phyloP scores from a whole-genome alignment of 92 coral and sea anemone species.

The Parazoanthus swiftii region DNA sequence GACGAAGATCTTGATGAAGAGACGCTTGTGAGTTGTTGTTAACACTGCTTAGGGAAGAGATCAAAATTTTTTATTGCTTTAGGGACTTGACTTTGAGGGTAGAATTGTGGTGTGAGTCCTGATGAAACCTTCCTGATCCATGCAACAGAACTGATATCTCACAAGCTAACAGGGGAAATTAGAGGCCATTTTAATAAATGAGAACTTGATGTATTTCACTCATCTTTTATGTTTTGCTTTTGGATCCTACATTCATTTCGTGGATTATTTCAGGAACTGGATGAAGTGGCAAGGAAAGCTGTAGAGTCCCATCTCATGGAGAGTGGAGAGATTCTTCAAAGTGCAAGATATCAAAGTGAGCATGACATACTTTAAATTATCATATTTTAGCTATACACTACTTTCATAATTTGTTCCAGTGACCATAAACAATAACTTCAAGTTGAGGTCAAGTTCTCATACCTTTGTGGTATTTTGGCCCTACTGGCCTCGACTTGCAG shows the following conservation, averaged over 20 bases:
- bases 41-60: not conserved
- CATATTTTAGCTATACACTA: too few relatives aligned
- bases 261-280: slow-evolving; percentile 51
- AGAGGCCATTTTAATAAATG: not conserved
- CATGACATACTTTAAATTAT: not conserved
- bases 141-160: too few relatives aligned
- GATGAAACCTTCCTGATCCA: too few relatives aligned
- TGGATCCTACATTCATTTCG: not conserved
- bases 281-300: slow-evolving; percentile 55
- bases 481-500: too few relatives aligned
- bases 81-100: too few relatives aligned
- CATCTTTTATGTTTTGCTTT: not conserved
- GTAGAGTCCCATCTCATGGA: slow-evolving; percentile 64
- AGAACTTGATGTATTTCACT: too few relatives aligned
- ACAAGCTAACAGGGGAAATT: too few relatives aligned
- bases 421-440: too few relatives aligned
- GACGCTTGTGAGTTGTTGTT: slow-evolving; percentile 60
- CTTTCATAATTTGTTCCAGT: too few relatives aligned
- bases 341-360: slow-evolving; percentile 40
- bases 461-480: too few relatives aligned
- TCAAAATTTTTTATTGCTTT: not conserved
- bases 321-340: slow-evolving; percentile 61
- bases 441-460: too few relatives aligned
- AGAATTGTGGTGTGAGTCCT: too few relatives aligned
- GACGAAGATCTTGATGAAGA: slow-evolving; percentile 86